phyloP scores from a whole-genome alignment of 2,888 invertebrate genomes.

The Ligdia adustata region DNA sequence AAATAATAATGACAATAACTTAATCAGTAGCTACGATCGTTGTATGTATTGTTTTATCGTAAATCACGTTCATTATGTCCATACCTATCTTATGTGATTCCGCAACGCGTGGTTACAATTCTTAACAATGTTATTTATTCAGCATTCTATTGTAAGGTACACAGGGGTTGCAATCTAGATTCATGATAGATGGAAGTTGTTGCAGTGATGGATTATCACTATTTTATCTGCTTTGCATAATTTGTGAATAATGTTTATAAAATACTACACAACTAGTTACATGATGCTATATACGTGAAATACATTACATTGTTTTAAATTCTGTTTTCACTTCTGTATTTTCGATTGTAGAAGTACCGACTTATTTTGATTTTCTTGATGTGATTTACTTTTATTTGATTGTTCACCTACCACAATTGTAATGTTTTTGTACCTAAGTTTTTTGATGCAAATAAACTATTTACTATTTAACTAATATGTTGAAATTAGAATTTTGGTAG shows the following conservation, averaged over 20 bases:
- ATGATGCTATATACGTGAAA: too few relatives aligned
- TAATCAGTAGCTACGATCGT: slow-evolving; percentile 6
- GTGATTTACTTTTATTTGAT: too few relatives aligned
- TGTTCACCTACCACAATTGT: too few relatives aligned
- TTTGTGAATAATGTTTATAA: slow-evolving; percentile 4
- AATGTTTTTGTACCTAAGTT: too few relatives aligned
- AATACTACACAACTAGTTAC: too few relatives aligned
- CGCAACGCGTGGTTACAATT: slow-evolving; percentile 11
- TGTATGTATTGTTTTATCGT: slow-evolving; percentile 14
- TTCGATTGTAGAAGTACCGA: too few relatives aligned
- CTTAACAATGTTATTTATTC: slow-evolving; percentile 1
- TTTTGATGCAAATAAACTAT: too few relatives aligned
- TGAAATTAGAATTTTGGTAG: too few relatives aligned
- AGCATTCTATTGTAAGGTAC: neutral
- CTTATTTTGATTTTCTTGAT: too few relatives aligned
- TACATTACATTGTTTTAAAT: too few relatives aligned
- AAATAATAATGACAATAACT: slow-evolving; percentile 15
- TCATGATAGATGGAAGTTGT: slow-evolving; percentile 4
- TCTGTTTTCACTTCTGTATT: too few relatives aligned
- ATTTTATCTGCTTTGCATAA: slow-evolving; percentile 3
- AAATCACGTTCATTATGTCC: slow-evolving; percentile 21
- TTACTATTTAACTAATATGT: too few relatives aligned
- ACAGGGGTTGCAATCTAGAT: slow-evolving; percentile 4
- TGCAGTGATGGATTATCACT: neutral
- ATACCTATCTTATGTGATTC: slow-evolving; percentile 7